Percentiles rank a stretch among this genome's conserved stretches.
These are phyloP conservation scores for Lochmaea capreae DNA, from an alignment of 2,888 invertebrate genomes.

Conservation along the genomic window DNA sequence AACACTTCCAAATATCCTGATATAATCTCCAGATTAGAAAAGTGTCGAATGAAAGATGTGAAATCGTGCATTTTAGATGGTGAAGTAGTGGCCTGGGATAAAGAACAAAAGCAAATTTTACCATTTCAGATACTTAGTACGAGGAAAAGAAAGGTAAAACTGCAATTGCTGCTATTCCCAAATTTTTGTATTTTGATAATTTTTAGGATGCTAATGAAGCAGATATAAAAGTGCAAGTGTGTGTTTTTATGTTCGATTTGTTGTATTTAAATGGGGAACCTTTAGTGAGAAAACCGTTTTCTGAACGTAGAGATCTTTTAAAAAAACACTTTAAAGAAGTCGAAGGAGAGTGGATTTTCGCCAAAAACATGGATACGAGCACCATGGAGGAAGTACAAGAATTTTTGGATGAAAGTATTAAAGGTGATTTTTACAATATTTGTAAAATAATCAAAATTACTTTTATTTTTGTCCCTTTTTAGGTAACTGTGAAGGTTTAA, in stretches of 20 bases:
- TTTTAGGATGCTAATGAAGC: slow-evolving; percentile 77
- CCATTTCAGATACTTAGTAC: slow-evolving; percentile 98
- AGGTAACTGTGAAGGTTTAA: slow-evolving; percentile 97
- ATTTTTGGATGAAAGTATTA: slow-evolving; percentile 94
- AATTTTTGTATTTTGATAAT: not conserved
- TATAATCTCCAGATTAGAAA: slow-evolving; percentile 78
- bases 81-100: slow-evolving; percentile 98
- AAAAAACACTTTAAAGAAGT: slow-evolving; percentile 76
- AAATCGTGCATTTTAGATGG: slow-evolving; percentile 92
- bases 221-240: slow-evolving; percentile 83
- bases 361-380: slow-evolving; percentile 82
- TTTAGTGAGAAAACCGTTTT: slow-evolving; percentile 82
- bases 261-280: slow-evolving; percentile 90
- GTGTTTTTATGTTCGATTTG: slow-evolving; percentile 96
- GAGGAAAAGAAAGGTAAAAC: slow-evolving; percentile 88
- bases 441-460: not conserved
- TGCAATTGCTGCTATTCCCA: no score
- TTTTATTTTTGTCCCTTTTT: slow-evolving; percentile 42
- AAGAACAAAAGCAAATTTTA: slow-evolving; percentile 85
- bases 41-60: slow-evolving; percentile 71
- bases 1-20: slow-evolving; percentile 97
- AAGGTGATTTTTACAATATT: slow-evolving; percentile 68
- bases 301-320: slow-evolving; percentile 79
- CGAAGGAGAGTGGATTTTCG: slow-evolving; percentile 90
- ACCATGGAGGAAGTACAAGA: slow-evolving; percentile 92